Evolutionary conservation across 2,113 vertebrate genomes (phyloP).

Genomic region (Pavo muticus): DNA sequence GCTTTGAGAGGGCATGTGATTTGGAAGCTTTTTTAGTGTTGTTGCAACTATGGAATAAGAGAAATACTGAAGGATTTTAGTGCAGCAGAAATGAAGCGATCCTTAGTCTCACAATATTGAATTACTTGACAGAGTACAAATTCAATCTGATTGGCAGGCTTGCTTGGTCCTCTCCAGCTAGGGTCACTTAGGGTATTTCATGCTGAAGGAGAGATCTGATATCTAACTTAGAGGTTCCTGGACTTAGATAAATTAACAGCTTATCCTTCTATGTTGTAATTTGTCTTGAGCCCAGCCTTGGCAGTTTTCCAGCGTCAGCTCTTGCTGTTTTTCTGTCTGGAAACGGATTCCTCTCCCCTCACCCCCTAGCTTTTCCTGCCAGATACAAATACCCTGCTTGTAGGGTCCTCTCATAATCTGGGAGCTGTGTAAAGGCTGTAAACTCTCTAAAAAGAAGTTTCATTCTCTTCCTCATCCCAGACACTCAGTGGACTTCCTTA

Average conservation of each 20-base stretch:
- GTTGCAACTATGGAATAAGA: not conserved
- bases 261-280: not conserved
- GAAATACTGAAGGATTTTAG: not conserved
- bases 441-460: not conserved
- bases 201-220: conserved; percentile 2
- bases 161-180: not conserved
- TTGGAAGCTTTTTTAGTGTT: not conserved
- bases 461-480: not conserved
- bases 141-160: not conserved
- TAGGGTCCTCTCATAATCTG: not conserved
- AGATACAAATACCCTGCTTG: not conserved
- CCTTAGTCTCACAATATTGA: not conserved
- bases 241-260: not conserved
- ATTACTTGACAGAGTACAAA: not conserved
- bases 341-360: not conserved
- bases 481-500: not conserved
- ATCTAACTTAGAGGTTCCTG: not conserved
- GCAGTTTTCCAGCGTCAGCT: not conserved
- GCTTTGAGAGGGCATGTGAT: not conserved
- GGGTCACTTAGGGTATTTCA: not conserved
- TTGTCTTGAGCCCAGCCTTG: not conserved
- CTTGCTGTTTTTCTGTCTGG: not conserved
- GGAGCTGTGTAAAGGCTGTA: not conserved
- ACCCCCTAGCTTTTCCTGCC: not conserved
- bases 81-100: not conserved